Evolutionary conservation across 2,113 vertebrate genomes (phyloP), one percentile per base, ranked within the genome.

Genomic region (Scophthalmus maximus): DNA sequence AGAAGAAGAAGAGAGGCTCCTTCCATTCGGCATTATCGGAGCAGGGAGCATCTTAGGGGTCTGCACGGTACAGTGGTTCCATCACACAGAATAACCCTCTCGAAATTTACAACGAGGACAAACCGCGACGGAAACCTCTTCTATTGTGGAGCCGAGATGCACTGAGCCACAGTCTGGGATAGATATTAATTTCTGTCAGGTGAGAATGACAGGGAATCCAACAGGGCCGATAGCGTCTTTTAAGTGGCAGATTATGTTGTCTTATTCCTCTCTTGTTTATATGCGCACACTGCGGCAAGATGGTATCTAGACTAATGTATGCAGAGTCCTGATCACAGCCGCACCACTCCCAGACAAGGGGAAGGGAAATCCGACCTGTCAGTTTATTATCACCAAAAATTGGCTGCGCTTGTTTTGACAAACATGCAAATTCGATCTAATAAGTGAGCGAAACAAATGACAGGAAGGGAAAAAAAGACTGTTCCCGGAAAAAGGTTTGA

Each of bases 291-390:
- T 83, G 73, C 67, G 58, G 84, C 73, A 76, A 78, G 82, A 87
- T 74, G 71, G 60, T 65, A 87, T 85, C 82, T 76, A 78, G 80
- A 88, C 82, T 87, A 87, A 90, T 88, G 78, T 76, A 83, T 84
- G 81, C 83, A 83, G 81, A 75, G 55, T 62, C 65, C 65, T 70
- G 71, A 86, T 87, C 78, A 70, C 38, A 84, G 88, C 61, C 76
- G 69, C 64, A 38, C 65, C 58, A 76, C 65, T 69, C 81, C 71
- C 22, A 68, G 30, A 51, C 76, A 69, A 62, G 78, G n/a, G 42
- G 58, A n/a, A 51, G 71, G 65, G 66, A 73, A 87, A 74, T 78
- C 72, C 82, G 83, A 87, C 75, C 69, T 89, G 85, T 85, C 79
- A 81, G 71, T 83, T 73, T 67, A 78, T 84, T 76, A 79, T 73